A percentile compares a stretch with the other conserved stretches of the same genome.
Evolutionary conservation across 1,140 invertebrate species (phyloP).

Genomic region (Caenorhabditis inopinata): DNA sequence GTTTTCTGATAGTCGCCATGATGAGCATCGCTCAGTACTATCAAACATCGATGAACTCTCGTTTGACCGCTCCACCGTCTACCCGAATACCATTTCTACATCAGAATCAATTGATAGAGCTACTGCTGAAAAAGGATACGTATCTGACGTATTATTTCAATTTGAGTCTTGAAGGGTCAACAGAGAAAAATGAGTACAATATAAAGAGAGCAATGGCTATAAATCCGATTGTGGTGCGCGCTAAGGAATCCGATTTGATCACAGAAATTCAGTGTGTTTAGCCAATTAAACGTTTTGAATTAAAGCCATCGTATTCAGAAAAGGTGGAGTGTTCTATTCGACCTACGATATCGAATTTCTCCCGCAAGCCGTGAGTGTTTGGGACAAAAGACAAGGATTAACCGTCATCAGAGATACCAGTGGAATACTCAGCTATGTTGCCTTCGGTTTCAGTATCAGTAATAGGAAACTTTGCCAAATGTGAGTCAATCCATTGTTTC

Average conservation of each 20-base stretch:
- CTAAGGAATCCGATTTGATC: slow-evolving; percentile 23
- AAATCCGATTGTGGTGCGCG: slow-evolving; percentile 33
- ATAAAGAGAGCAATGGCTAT: slow-evolving; percentile 25
- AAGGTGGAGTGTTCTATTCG: slow-evolving; percentile 48
- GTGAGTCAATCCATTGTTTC: background rate
- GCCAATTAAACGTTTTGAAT: too few species aligned
- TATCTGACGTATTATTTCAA: slow-evolving; percentile 43
- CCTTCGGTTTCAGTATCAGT: slow-evolving; percentile 47
- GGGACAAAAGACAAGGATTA: slow-evolving; percentile 41
- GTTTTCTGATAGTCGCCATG: slow-evolving; percentile 29
- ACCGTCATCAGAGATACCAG: slow-evolving; percentile 47
- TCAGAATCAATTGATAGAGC: slow-evolving; percentile 43
- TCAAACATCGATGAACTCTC: slow-evolving; percentile 47
- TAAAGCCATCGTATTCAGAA: background rate
- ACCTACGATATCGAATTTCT: slow-evolving; percentile 49
- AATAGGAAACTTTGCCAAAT: slow-evolving; percentile 41
- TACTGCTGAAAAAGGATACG: slow-evolving; percentile 1
- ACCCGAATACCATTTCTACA: slow-evolving; percentile 50
- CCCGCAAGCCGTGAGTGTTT: slow-evolving; percentile 39
- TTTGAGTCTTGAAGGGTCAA: slow-evolving; percentile 43
- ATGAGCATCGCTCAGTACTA: slow-evolving; percentile 48
- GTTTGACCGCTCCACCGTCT: slow-evolving; percentile 36
- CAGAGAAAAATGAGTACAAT: slow-evolving; percentile 30
- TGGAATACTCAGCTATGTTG: slow-evolving; percentile 46
- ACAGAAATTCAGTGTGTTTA: slow-evolving; percentile 30